These are phyloP conservation scores for Diabrotica balteata DNA, from an alignment of 2,888 invertebrate genomes.

Conservation along the genomic window DNA sequence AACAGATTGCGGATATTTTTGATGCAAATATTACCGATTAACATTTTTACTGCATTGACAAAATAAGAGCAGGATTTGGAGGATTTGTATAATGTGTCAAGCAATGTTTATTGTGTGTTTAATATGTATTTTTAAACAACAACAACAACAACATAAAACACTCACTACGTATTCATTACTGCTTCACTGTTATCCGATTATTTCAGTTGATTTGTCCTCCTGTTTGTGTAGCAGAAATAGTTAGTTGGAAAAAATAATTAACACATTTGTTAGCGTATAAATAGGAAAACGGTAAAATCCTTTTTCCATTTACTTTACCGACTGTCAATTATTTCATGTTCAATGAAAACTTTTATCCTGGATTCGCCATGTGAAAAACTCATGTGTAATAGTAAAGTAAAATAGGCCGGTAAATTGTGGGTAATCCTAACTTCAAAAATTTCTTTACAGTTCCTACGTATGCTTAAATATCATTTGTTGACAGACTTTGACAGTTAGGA, in stretches of 20 bases:
- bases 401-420: constrained; percentile 7
- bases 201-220: constrained; percentile 7
- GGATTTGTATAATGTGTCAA: too few species aligned
- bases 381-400: constrained; percentile 16
- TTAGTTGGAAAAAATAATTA: constrained; percentile 14
- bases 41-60: too few species aligned
- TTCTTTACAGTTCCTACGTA: too few species aligned
- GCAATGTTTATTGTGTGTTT: constrained; percentile 1
- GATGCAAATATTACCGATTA: too few species aligned
- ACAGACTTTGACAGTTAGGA: too few species aligned
- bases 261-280: constrained; percentile 10
- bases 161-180: constrained; percentile 1
- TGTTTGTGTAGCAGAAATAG: constrained; percentile 11
- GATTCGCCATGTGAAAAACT: constrained; percentile 24
- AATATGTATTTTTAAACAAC: not conserved
- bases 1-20: too few species aligned
- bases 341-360: constrained; percentile 28
- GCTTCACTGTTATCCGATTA: constrained; percentile 7
- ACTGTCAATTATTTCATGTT: constrained; percentile 30
- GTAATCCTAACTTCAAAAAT: too few species aligned
- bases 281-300: constrained; percentile 17
- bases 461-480: too few species aligned
- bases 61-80: too few species aligned
- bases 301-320: constrained; percentile 26
- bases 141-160: not conserved